These are phyloP conservation scores for Pristionchus arcanus DNA, from an alignment of 2,888 invertebrate species.

Conservation along the genomic window DNA sequence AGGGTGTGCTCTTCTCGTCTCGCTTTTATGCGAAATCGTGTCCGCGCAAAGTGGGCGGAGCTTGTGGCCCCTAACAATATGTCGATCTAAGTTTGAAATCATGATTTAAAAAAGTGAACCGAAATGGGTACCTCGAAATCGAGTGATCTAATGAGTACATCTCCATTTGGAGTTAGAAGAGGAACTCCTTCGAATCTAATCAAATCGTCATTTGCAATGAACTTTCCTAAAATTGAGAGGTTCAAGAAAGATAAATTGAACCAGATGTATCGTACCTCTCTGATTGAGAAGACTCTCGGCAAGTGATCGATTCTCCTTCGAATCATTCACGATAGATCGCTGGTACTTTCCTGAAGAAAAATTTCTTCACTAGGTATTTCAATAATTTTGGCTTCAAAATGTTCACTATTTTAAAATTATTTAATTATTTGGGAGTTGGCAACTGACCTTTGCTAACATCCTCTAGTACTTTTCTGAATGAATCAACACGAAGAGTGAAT, in stretches of 20 bases:
- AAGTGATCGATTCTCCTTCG: constrained; percentile 38
- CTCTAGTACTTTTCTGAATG: constrained; percentile 86
- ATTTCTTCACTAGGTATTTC: no score
- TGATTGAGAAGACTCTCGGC: constrained; percentile 31
- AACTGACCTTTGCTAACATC: constrained; percentile 35
- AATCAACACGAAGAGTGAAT: constrained; percentile 93
- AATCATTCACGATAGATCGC: constrained; percentile 64
- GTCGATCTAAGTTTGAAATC: not conserved
- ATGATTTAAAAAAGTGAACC: not conserved
- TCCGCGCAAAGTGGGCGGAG: no score
- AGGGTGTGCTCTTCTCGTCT: no score
- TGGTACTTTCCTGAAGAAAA: constrained; percentile 63
- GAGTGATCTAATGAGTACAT: constrained; percentile 90
- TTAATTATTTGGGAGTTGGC: not conserved
- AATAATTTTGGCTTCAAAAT: no score
- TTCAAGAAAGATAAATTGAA: not conserved
- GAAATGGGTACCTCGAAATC: constrained; percentile 86
- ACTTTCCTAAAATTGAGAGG: constrained; percentile 60
- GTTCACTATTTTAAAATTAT: no score
- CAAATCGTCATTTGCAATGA: constrained; percentile 85
- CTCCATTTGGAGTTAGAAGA: constrained; percentile 96
- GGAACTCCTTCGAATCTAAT: constrained; percentile 94
- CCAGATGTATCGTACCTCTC: constrained; percentile 20
- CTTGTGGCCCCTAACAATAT: no score
- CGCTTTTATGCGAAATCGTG: no score